Base-by-base conservation (phyloP, 1,140 invertebrate genomes). In the Vanessa tameamea region DNA sequence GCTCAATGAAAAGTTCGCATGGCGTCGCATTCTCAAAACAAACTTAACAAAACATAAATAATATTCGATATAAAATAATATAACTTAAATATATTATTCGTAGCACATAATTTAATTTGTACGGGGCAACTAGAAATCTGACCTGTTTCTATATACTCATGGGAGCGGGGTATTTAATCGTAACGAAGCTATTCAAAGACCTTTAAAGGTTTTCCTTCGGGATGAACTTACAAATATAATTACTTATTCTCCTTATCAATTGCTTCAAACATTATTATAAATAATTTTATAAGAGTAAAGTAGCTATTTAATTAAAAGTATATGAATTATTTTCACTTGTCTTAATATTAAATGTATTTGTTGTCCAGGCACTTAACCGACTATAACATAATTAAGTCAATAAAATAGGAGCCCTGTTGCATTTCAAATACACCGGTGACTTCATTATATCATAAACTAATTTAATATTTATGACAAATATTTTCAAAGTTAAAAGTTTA, bases 131-230 rank as follows among this genome's bases (percentile, higher is more conserved):
- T 37, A 70, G 68, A 70, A 50, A 70, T 47, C 43, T 50, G 47
- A 63, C 47, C 57, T 51, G 23, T 57, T 69, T 57, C 53, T 47
- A 23, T 57, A 26, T 20, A 37, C 57, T 61, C 57, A 6, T 5
- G 70, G 47, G 63, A 59, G 11, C 16, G 43, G 8, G 16, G 64
- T 72, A 72, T 72, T 72, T 72, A 72, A 51, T 72, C 31, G 37
- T 65, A 72, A 72, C 70, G 50, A 59, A 72, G 48, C 63, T 65
- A 72, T 72, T 53, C 51, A 65, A 50, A 70, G 57, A 64, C 70
- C 48, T 57, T 16, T 37, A 37, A 66, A 72, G 70, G 64, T 72
- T 70, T 47, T 57, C 70, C 64, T 55, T 47, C 20, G 70, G 70
- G 70, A 66, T 14, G 23, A 50, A 37, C 59, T 50, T 63, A 51